Evolutionary conservation across 64 coral and sea anemone genomes (phyloP).

Genomic region (Montipora foliosa): DNA sequence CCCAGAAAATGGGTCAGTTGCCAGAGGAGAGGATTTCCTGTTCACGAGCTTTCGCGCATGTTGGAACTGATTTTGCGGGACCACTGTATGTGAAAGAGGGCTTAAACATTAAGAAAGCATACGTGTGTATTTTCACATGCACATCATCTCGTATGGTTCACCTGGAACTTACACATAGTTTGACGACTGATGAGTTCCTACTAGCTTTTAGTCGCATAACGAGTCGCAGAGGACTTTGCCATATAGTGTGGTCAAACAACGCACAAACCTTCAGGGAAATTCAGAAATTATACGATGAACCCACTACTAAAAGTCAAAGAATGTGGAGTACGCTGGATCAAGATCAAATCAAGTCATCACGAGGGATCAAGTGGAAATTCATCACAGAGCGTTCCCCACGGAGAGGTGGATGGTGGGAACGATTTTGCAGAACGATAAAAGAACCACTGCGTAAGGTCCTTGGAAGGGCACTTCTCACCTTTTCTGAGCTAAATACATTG

Average conservation of each 20-base stretch:
- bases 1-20: too few species aligned
- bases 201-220: conserved; percentile 52
- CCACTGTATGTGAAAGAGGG: not conserved
- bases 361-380: not conserved
- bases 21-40: too few species aligned
- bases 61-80: not conserved
- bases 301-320: not conserved
- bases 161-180: conserved; percentile 49
- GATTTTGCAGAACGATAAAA: conserved; percentile 9
- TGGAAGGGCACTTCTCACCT: conserved; percentile 31
- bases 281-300: conserved; percentile 21
- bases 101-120: not conserved
- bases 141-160: conserved; percentile 45
- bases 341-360: not conserved
- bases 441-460: conserved; percentile 43
- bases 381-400: not conserved
- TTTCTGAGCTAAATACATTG: conserved; percentile 1
- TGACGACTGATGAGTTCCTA: conserved; percentile 48
- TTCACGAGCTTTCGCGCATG: too few species aligned
- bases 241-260: conserved; percentile 13
- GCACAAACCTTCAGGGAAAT: conserved; percentile 27
- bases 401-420: conserved; percentile 42
- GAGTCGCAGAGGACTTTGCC: conserved; percentile 23
- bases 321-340: not conserved
- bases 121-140: conserved; percentile 49